Evolutionary conservation across 2,888 invertebrate species (phyloP).

Genomic region (Drosophila buzzatii): DNA sequence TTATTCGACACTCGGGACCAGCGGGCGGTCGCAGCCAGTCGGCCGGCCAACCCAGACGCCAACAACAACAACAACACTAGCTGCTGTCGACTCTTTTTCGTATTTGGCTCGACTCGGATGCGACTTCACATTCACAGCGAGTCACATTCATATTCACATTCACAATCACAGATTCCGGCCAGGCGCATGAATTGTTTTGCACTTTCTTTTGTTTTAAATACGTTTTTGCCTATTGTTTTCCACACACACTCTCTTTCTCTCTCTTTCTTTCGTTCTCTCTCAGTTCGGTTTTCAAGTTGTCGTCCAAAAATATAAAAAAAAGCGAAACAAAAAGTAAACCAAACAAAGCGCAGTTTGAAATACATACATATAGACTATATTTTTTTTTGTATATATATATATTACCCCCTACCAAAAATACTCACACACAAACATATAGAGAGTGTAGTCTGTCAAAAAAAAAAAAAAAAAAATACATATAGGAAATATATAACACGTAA

Average conservation of each 20-base stretch:
- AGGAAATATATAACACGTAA: constrained; percentile 1
- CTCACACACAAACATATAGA: neutral
- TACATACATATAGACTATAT: neutral
- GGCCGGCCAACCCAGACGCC: constrained; percentile 41
- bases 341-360: constrained; percentile 54
- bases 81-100: constrained; percentile 13
- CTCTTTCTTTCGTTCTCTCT: constrained; percentile 3
- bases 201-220: constrained; percentile 81
- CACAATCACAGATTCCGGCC: constrained; percentile 52
- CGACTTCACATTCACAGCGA: constrained; percentile 39
- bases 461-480: constrained; percentile 36
- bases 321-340: constrained; percentile 31
- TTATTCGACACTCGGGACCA: constrained; percentile 56
- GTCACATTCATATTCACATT: constrained; percentile 31
- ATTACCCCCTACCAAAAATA: constrained; percentile 11
- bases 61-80: constrained; percentile 16
- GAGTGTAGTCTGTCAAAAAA: constrained; percentile 25
- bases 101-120: constrained; percentile 27
- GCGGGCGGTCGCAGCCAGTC: constrained; percentile 55
- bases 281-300: constrained; percentile 42
- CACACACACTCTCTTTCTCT: constrained; percentile 15
- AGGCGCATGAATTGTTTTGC: constrained; percentile 76
- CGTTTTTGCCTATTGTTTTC: constrained; percentile 62
- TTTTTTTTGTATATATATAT: neutral
- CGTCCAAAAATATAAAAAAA: constrained; percentile 40